Evolutionary conservation across 2,113 vertebrate species (phyloP).

Genomic region (Salvator merianae): DNA sequence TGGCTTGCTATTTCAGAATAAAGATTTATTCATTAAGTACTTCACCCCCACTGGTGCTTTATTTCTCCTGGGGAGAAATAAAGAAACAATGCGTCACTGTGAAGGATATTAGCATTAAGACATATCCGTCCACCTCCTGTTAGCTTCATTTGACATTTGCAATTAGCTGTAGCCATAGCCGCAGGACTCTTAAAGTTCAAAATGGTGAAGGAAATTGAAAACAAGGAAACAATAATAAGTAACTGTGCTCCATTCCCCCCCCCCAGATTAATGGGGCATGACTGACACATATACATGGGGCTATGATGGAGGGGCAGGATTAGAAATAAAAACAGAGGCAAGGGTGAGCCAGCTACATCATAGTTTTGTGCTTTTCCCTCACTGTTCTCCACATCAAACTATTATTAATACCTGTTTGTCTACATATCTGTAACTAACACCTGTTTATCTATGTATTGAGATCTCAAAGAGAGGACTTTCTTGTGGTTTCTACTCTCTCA

Average conservation of each 20-base stretch:
- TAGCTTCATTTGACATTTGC: neutral
- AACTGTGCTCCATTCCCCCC: neutral
- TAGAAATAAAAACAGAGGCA: neutral
- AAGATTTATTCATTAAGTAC: neutral
- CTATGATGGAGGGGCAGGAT: neutral
- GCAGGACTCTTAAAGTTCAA: neutral
- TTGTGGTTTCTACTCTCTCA: no score
- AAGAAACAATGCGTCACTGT: neutral
- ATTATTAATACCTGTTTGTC: neutral
- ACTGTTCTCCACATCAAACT: neutral
- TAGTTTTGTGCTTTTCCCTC: no score
- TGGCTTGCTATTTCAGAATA: neutral
- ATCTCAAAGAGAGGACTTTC: no score
- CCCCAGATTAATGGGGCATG: conserved; percentile 8
- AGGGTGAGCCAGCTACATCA: neutral
- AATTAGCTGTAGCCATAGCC: neutral
- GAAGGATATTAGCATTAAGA: neutral
- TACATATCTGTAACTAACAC: neutral
- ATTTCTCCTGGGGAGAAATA: neutral
- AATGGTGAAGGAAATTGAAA: neutral
- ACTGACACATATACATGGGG: neutral
- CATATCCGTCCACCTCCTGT: neutral
- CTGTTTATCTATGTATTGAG: no score
- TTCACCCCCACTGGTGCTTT: neutral
- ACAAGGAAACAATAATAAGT: neutral